Conservation (phyloP, 2,888 invertebrate genomes). For the Megaustenia siamemsis region DNA sequence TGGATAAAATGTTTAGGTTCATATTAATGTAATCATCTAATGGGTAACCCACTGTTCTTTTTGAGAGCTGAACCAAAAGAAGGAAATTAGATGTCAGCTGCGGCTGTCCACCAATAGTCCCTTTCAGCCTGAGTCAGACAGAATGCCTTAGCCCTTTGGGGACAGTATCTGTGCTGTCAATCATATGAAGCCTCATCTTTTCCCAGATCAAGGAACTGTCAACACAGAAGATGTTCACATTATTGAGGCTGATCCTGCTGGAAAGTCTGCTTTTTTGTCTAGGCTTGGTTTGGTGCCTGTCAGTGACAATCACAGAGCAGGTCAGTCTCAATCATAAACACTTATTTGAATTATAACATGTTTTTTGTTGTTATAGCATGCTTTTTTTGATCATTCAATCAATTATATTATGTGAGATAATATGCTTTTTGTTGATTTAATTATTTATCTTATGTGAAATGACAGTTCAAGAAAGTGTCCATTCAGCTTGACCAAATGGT, state of each 20-base stretch:
- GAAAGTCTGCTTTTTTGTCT: constrained; percentile 34
- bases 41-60: background rate
- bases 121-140: constrained; percentile 63
- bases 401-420: no score
- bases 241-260: background rate
- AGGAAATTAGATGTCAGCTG: constrained; percentile 66
- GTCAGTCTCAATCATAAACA: no score
- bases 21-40: no score
- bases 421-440: no score
- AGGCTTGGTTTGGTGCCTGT: constrained; percentile 24
- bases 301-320: constrained; percentile 23
- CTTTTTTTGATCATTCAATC: no score
- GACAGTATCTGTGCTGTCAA: constrained; percentile 52
- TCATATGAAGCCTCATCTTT: constrained; percentile 59
- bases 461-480: no score
- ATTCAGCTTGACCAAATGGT: no score
- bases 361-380: no score
- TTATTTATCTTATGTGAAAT: no score
- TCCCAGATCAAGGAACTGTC: constrained; percentile 36
- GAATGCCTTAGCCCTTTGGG: background rate
- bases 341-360: no score
- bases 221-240: background rate
- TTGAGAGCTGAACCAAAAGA: constrained; percentile 73
- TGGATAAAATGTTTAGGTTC: background rate
- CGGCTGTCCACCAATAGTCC: constrained; percentile 74